phyloP scores from a whole-genome alignment of 2,113 vertebrate genomes.

The Triplophysa rosa region DNA sequence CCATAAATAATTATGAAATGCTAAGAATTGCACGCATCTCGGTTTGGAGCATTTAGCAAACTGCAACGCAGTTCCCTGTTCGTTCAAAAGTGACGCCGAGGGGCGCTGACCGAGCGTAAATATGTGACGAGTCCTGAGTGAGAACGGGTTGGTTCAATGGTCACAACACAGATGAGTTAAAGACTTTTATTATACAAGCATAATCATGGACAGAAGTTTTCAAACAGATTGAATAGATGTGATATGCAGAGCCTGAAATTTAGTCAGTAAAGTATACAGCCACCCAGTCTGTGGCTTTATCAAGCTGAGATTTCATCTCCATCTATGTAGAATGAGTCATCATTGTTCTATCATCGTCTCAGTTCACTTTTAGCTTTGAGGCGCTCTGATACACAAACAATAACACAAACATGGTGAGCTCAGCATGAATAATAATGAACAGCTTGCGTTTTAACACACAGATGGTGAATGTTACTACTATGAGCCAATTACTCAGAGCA shows the following conservation, averaged over 20 bases:
- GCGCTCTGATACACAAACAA: constrained; percentile 11
- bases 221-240: neutral
- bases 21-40: too few species aligned
- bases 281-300: neutral
- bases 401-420: neutral
- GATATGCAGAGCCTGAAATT: neutral
- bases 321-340: neutral
- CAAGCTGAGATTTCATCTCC: constrained; percentile 16
- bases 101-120: too few species aligned
- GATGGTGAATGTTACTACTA: neutral
- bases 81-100: too few species aligned
- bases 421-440: constrained; percentile 20
- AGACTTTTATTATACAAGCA: too few species aligned
- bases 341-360: constrained; percentile 3
- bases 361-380: constrained; percentile 9
- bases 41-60: too few species aligned
- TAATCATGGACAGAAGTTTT: neutral
- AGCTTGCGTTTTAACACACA: neutral
- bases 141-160: too few species aligned
- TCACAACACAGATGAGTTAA: too few species aligned
- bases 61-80: too few species aligned
- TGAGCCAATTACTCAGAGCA: neutral
- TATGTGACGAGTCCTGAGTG: too few species aligned
- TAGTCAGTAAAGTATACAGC: constrained; percentile 5
- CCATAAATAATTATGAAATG: too few species aligned